Evolutionary conservation across 2,113 vertebrate species (phyloP), one percentile per base, ranked within the genome.

Genomic region (Varanus salvator): DNA sequence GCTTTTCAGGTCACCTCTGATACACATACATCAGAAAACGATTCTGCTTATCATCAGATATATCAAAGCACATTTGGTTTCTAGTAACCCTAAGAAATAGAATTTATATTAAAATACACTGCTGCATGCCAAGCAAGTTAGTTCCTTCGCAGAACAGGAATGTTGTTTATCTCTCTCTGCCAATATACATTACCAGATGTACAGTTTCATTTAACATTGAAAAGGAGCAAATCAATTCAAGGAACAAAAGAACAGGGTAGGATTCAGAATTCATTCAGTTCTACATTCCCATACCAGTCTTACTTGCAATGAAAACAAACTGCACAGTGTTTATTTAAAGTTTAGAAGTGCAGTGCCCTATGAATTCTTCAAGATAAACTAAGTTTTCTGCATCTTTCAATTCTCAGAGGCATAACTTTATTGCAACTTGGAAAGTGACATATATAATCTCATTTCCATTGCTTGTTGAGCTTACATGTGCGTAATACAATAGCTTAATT

Each of bases 21-120:
- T 60, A 74, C 8, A 44, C 0, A 44, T 7, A 34, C 80, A 48
- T 74, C 80, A 64, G 87, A 89, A 83, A 89, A 52, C 21, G 69
- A 89, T 75, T 82, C 69, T 83, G 87, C 87, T 83, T 83, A 89
- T 83, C 83, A 96, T 0, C 3, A 92, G n/a, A 89, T 94, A 93
- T 93, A 91, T 95, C 71, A 87, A 82, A 87, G 80, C 52, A 86
- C 76, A 81, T 74, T 80, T 86, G 84, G 69, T 80, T 86, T 86
- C 66, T 81, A 72, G 68, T 50, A 74, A 86, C 54, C 68, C 68
- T 81, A 44, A 50, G 66, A 90, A 81, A 74, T 34, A 72, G 44
- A 27, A 57, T 60, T 52, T 86, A 91, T 90, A 50, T 15, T 82
- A 66, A 52, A 84, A 91, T 31, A 25, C 85, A 66, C 74, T 86